phyloP scores from a whole-genome alignment of 2,797 vertebrate species.

The Arvicola amphibius region DNA sequence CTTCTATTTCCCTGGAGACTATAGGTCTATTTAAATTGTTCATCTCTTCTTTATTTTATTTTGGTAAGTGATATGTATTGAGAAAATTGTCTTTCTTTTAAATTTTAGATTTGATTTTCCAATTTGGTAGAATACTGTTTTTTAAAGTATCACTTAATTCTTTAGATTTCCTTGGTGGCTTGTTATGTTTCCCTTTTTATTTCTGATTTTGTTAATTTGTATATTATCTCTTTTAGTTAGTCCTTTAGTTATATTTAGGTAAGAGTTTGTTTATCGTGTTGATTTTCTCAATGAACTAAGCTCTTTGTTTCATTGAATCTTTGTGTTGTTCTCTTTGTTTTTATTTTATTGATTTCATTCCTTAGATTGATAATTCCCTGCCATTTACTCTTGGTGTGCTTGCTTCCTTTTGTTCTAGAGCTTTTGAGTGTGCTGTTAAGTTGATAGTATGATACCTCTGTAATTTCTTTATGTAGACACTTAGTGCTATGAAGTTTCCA shows the following conservation, averaged over 20 bases:
- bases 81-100: not conserved
- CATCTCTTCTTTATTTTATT: not conserved
- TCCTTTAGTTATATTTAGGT: not conserved
- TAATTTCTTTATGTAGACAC: too few relatives aligned
- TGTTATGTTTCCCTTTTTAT: not conserved
- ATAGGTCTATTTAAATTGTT: not conserved
- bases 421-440: not conserved
- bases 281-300: not conserved
- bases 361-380: not conserved
- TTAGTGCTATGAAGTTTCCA: too few relatives aligned
- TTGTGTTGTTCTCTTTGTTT: not conserved
- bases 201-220: not conserved
- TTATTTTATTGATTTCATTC: not conserved
- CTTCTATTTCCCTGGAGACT: not conserved
- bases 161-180: not conserved
- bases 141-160: not conserved
- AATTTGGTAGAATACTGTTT: not conserved
- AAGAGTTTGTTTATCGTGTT: not conserved
- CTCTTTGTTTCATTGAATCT: not conserved
- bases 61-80: not conserved
- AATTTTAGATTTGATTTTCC: not conserved
- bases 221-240: not conserved
- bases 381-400: not conserved
- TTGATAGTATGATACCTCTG: not conserved
- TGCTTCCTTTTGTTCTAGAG: not conserved